A percentile compares a stretch with the other conserved stretches of the same genome.
These are phyloP conservation scores for Oscheius sp. DNA, from an alignment of 2,888 invertebrate species.

Conservation along the genomic window DNA sequence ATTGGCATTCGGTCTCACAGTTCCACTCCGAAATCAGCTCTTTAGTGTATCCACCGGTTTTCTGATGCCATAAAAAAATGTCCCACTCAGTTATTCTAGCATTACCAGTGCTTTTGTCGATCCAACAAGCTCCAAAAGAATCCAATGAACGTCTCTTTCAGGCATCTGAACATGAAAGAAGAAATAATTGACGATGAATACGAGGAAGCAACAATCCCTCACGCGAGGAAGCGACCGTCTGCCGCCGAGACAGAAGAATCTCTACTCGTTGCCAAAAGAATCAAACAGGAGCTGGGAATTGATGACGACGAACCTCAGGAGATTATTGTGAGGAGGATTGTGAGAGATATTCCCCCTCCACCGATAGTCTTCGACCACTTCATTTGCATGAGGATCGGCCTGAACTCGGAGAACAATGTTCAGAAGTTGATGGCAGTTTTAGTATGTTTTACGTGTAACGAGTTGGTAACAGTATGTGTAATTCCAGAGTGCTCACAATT, in stretches of 20 bases:
- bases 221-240: conserved; percentile 11
- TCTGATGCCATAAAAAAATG: no score
- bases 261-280: conserved; percentile 48
- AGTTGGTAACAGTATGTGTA: background rate
- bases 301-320: conserved; percentile 27
- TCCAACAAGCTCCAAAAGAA: background rate
- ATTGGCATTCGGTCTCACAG: no score
- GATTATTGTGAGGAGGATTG: conserved; percentile 5
- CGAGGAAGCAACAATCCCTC: background rate
- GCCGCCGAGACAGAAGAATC: conserved; percentile 49
- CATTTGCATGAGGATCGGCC: conserved; percentile 56
- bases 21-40: no score
- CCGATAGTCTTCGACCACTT: conserved; percentile 56
- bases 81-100: no score
- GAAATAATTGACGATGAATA: conserved; percentile 32
- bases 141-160: background rate
- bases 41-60: no score
- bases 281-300: conserved; percentile 50
- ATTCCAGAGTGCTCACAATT: conserved; percentile 45
- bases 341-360: conserved; percentile 24
- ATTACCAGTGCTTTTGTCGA: background rate
- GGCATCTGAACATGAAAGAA: conserved; percentile 21
- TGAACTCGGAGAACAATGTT: conserved; percentile 55
- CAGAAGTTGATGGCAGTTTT: conserved; percentile 55
- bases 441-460: conserved; percentile 26